These are phyloP conservation scores for Myxocyprinus asiaticus DNA, from an alignment of 2,113 vertebrate species.

Conservation along the genomic window DNA sequence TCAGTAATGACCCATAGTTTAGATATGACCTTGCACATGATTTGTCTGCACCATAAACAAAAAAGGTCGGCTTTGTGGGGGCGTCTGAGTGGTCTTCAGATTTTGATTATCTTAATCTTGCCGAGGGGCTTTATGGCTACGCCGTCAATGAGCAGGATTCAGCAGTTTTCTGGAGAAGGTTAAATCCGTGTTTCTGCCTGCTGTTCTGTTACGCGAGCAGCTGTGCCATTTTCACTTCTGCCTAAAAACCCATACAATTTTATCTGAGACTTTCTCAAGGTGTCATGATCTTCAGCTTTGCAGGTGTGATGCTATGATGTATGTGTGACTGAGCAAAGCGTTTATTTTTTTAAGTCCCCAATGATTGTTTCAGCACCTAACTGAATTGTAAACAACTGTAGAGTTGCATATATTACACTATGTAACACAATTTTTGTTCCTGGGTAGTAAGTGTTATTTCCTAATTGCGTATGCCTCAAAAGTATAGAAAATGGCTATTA, in stretches of 20 bases:
- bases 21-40: constrained; percentile 45
- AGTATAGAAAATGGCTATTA: too few relatives aligned
- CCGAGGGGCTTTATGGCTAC: constrained; percentile 44
- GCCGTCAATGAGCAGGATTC: constrained; percentile 39
- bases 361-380: constrained; percentile 17
- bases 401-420: constrained; percentile 6
- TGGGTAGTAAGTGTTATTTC: too few relatives aligned
- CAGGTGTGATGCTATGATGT: constrained; percentile 48
- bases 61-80: not conserved
- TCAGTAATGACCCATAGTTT: constrained; percentile 32
- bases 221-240: constrained; percentile 53
- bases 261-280: constrained; percentile 53
- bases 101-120: constrained; percentile 45
- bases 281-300: constrained; percentile 41
- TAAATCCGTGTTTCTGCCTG: constrained; percentile 46
- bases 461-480: too few relatives aligned
- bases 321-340: constrained; percentile 36
- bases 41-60: constrained; percentile 43
- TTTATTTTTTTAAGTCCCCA: constrained; percentile 32
- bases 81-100: constrained; percentile 39
- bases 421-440: too few relatives aligned
- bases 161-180: constrained; percentile 45
- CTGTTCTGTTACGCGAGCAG: constrained; percentile 52
- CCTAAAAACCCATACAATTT: constrained; percentile 55
- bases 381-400: constrained; percentile 1